Conservation (phyloP, 1,140 invertebrate genomes). For the Drosophila busckii region DNA sequence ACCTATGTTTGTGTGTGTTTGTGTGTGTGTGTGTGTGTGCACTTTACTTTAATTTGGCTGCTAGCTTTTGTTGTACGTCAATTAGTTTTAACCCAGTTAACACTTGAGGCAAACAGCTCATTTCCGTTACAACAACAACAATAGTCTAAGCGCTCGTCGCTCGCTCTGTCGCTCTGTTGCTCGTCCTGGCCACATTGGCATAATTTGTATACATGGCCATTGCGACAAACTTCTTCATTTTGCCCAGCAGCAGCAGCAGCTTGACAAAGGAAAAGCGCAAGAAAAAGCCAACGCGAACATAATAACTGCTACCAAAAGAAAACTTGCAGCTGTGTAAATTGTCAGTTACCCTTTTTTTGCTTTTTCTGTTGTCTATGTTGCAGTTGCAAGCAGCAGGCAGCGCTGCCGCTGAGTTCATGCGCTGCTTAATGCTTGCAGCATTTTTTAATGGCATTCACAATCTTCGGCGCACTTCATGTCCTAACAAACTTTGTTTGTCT, state of each 20-base stretch:
- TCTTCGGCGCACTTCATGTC: slow-evolving; percentile 20
- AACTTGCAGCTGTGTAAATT: slow-evolving; percentile 30
- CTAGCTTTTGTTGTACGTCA: slow-evolving; percentile 70
- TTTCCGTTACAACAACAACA: slow-evolving; percentile 53
- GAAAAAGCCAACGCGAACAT: too few species aligned
- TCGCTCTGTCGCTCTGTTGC: too few species aligned
- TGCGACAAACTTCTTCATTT: slow-evolving; percentile 34
- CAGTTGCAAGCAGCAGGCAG: slow-evolving; percentile 12
- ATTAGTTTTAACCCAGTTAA: slow-evolving; percentile 78
- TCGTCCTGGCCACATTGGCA: slow-evolving; percentile 24
- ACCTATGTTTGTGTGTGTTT: slow-evolving; percentile 5
- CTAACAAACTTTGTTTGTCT: slow-evolving; percentile 3
- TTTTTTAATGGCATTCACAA: slow-evolving; percentile 60
- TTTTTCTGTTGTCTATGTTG: slow-evolving; percentile 9
- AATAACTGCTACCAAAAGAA: too few species aligned
- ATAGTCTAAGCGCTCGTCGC: too few species aligned
- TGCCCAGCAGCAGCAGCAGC: slow-evolving; percentile 28
- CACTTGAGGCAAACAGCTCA: slow-evolving; percentile 71
- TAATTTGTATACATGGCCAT: slow-evolving; percentile 67
- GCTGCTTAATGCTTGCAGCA: slow-evolving; percentile 62
- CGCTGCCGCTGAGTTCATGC: slow-evolving; percentile 56
- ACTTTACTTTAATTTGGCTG: slow-evolving; percentile 52
- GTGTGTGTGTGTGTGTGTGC: not conserved
- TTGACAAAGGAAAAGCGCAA: too few species aligned
- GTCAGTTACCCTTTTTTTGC: too few species aligned